Evolutionary conservation across 2,888 invertebrate species (phyloP).

Genomic region (Cataglyphis rosenhaueri): DNA sequence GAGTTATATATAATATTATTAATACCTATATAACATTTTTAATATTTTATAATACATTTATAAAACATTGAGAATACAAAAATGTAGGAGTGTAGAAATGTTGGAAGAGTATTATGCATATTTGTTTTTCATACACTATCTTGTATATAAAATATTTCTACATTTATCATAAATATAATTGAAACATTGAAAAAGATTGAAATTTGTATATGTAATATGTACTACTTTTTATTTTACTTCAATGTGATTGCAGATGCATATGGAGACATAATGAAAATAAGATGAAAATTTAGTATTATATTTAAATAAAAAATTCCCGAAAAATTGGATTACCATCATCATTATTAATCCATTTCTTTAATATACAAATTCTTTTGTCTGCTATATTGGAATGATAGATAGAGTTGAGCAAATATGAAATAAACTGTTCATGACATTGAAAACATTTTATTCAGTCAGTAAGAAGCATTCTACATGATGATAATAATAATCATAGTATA

Average conservation of each 20-base stretch:
- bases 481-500: conserved; percentile 80
- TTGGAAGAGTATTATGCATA: not conserved
- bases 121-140: not conserved
- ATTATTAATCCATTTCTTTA: not conserved
- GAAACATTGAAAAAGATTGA: not conserved
- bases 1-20: not conserved
- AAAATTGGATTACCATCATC: not conserved
- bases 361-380: not conserved
- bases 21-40: not conserved
- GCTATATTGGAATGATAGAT: not conserved
- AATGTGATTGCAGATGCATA: not conserved
- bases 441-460: conserved; percentile 86
- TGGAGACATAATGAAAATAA: not conserved
- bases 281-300: not conserved
- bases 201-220: not conserved
- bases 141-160: not conserved
- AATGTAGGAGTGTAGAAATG: not conserved
- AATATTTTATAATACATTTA: not conserved
- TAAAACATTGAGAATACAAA: not conserved
- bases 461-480: conserved; percentile 85
- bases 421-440: conserved; percentile 78
- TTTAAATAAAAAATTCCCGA: not conserved
- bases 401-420: not conserved
- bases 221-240: not conserved
- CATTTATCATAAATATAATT: not conserved